phyloP scores from a whole-genome alignment of 2,797 vertebrate genomes.

The Anas bahamensis region DNA sequence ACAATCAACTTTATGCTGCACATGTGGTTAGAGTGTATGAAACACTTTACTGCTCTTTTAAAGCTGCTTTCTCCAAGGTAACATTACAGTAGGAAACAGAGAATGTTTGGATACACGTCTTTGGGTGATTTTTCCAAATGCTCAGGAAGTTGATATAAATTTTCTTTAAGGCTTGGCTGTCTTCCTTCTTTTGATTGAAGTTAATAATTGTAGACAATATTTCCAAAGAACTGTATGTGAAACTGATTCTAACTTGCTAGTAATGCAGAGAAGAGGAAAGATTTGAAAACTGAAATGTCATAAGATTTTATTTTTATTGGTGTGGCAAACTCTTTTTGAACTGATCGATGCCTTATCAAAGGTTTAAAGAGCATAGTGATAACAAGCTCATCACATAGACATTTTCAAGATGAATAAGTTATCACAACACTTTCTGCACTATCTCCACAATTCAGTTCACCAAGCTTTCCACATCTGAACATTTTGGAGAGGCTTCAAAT shows the following conservation, averaged over 20 bases:
- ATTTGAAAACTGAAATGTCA: constrained; percentile 16
- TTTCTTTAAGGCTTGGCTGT: background rate
- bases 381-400: constrained; percentile 1
- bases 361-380: background rate
- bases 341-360: background rate
- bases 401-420: constrained; percentile 12
- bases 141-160: background rate
- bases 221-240: background rate
- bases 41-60: background rate
- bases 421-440: constrained; percentile 4
- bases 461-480: background rate
- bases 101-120: background rate
- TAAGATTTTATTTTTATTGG: background rate
- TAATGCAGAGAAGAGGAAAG: background rate
- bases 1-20: background rate
- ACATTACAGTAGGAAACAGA: background rate
- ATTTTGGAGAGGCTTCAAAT: background rate
- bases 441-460: constrained; percentile 6
- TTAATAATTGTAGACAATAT: background rate
- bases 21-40: background rate
- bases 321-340: background rate
- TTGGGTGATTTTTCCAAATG: background rate
- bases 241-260: background rate
- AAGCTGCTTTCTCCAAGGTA: background rate
- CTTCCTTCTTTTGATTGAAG: background rate